Evolutionary conservation across 2,888 invertebrate genomes (phyloP), one percentile per base, ranked within the genome.

Genomic region (Ormyrus rosae): DNA sequence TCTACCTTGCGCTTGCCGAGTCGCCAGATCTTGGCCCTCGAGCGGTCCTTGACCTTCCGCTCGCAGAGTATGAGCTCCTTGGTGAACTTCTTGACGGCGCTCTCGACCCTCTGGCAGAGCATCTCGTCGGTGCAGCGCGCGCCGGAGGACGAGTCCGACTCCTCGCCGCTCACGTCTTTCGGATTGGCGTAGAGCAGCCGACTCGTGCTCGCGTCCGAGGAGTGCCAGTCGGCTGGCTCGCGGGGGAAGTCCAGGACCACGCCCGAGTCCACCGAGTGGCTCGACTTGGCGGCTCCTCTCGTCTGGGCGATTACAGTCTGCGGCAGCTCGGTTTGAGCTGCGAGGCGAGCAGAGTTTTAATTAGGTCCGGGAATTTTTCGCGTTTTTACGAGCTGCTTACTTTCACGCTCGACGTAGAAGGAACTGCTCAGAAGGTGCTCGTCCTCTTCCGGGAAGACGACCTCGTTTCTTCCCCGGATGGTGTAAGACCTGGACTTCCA

Each of bases 41-140:
- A 77, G 51, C 80, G 68, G 61, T 78, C 71, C 19, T n/a, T 81
- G 11, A 79, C 77, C 69, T 82, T 80, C 34, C 85, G 82, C 55
- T 87, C 87, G 58, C 84, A 84, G 11, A 85, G 67, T n/a, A 86
- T 85, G 50, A 88, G 78, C 45, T 86, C 83, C 74, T 86, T 84
- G 7, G 85, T 87, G 65, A 86, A 86, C 65, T 83, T 83, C 11
- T 76, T 72, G 50, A 89, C 86, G 10, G 84, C 88, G 48, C 82
- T 77, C 67, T 89, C 88, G 11, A 89, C 84, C 58, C 84, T 78
- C 9, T 82, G 83, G 65, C 83, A 83, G 45, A 87, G 74, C 5
- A 46, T 11, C 19, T 81, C 81, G 9, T 81, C 78, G 71, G n/a
- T 72, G 19, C 13, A n/a, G 56, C 71, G 7, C 34, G n/a, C 13